These are phyloP conservation scores for Serranus cabrilla DNA, from an alignment of 2,797 vertebrate genomes.

Conservation along the genomic window DNA sequence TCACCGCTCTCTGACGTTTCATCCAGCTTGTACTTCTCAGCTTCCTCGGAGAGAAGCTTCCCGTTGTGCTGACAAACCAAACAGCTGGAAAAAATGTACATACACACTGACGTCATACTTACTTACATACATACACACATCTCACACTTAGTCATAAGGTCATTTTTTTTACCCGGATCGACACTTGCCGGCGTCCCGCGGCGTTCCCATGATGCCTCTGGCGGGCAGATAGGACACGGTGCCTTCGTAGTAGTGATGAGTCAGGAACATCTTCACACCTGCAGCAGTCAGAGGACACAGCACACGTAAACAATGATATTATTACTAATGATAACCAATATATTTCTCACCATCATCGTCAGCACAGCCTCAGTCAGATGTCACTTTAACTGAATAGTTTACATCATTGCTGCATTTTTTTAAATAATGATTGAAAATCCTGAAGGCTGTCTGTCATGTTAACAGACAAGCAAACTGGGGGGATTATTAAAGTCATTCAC, in stretches of 20 bases:
- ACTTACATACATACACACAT: no score
- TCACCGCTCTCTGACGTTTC: conserved; percentile 69
- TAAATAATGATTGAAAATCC: no score
- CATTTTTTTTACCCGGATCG: conserved; percentile 84
- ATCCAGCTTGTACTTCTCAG: conserved; percentile 63
- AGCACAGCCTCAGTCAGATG: no score
- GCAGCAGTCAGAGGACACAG: conserved; percentile 15
- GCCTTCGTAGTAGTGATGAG: conserved; percentile 95
- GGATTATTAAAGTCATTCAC: no score
- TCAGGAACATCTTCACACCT: conserved; percentile 96
- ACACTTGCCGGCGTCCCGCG: conserved; percentile 89
- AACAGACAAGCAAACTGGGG: no score
- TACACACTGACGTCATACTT: not conserved
- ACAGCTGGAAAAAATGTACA: conserved; percentile 75
- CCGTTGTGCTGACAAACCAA: conserved; percentile 79
- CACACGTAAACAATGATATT: not conserved
- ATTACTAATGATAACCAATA: no score
- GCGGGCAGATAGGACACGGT: conserved; percentile 92
- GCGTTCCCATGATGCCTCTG: conserved; percentile 86
- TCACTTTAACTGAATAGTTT: no score
- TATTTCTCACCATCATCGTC: no score
- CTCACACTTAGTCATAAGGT: no score
- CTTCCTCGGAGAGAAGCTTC: conserved; percentile 54
- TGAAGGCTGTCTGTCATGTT: no score
- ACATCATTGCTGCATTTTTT: no score